phyloP scores from a whole-genome alignment of 2,113 vertebrate genomes.

The Malurus elegans region DNA sequence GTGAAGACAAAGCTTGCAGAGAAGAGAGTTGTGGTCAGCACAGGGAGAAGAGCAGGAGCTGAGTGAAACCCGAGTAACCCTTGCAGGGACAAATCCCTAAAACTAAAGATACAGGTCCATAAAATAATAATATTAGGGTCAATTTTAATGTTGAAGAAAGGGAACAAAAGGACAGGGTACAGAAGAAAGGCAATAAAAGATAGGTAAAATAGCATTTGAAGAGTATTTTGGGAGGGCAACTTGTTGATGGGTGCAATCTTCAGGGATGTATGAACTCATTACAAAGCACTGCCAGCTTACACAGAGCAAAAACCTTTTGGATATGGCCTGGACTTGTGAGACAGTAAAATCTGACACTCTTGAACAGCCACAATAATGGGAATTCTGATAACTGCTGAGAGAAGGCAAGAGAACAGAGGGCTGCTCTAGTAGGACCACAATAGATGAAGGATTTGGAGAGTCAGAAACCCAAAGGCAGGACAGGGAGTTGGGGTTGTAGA shows the following conservation, averaged over 20 bases:
- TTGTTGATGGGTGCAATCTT: neutral
- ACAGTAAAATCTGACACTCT: neutral
- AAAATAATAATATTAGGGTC: neutral
- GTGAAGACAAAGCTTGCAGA: neutral
- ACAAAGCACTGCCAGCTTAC: neutral
- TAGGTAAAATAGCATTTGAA: neutral
- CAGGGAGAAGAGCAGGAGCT: neutral
- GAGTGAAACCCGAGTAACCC: neutral
- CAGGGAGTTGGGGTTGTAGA: neutral
- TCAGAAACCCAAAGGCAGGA: neutral
- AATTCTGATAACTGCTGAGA: neutral
- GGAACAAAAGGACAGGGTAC: neutral
- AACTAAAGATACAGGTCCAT: neutral
- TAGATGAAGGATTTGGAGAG: neutral
- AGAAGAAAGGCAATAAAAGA: neutral
- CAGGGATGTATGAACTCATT: neutral
- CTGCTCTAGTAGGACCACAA: neutral
- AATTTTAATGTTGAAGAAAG: neutral
- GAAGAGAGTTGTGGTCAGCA: neutral
- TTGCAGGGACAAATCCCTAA: neutral
- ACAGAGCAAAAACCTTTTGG: neutral
- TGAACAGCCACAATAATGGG: neutral
- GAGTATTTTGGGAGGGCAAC: neutral
- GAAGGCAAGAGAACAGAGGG: accelerated
- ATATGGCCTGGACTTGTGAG: neutral